A percentile compares a stretch with the other conserved stretches of the same genome.
phyloP scores from a whole-genome alignment of 2,888 invertebrate genomes.

The Eubasilissa splendida region DNA sequence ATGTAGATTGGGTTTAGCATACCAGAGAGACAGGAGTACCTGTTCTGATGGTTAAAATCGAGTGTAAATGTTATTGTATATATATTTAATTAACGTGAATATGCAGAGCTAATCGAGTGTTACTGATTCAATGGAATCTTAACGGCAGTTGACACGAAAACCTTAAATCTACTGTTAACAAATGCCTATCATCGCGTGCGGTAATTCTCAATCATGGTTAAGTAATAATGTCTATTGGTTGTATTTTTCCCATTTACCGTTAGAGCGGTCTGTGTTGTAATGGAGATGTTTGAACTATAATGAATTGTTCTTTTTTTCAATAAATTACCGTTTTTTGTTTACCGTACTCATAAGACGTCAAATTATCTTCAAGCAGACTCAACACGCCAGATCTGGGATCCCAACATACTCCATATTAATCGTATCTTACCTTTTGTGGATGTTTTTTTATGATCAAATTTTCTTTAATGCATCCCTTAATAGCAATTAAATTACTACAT shows the following conservation, averaged over 20 bases:
- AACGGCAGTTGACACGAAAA: background rate
- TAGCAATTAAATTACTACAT: no score
- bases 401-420: background rate
- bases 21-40: no score
- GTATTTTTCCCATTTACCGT: constrained; percentile 40
- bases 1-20: no score
- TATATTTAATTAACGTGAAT: no score
- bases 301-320: constrained; percentile 14
- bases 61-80: no score
- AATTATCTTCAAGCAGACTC: background rate
- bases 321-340: constrained; percentile 32
- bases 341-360: background rate
- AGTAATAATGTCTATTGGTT: constrained; percentile 44
- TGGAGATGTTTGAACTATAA: constrained; percentile 34
- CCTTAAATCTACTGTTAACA: constrained; percentile 27
- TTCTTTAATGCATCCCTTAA: no score
- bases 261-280: constrained; percentile 28
- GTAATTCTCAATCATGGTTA: constrained; percentile 46
- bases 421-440: background rate
- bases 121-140: no score
- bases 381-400: background rate
- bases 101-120: no score
- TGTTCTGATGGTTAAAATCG: no score
- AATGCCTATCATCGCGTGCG: constrained; percentile 42
- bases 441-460: background rate